Base-by-base conservation (phyloP, 1,140 invertebrate genomes). In the Laodelphax striatellus region DNA sequence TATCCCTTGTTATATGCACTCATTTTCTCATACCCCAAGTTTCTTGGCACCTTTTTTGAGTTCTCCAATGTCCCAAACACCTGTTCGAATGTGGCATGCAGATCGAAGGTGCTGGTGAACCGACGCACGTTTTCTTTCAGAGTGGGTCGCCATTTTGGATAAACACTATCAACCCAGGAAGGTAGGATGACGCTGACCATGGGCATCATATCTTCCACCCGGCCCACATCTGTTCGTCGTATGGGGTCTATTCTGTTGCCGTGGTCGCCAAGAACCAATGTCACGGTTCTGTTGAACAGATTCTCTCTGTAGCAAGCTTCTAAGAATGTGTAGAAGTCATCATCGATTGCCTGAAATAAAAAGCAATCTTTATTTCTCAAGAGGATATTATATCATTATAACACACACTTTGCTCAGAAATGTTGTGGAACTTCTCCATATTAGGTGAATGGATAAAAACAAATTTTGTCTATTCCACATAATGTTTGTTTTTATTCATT, bases 131-230 rank as follows among this genome's bases (percentile, higher is more conserved):
- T 83, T 4, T 59, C 62, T 11, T 64, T 58, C 5, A 83, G 60
- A 61, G 72, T 74, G 46, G 65, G 42, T 22, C 63, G 60, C 21
- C 75, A 61, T 5, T 68, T 28, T 1, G 73, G 73, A 64, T 77
- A 72, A 57, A 71, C 67, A 55, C 63, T 41, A 8, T 63, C 54
- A 52, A 80, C 73, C 68, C 72, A 73, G 54, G 68, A 60, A 3
- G 81, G 80, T 9, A 81, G 62, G n/a, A 74, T 66, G 2, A 82
- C 50, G 52, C 73, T 75, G 60, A 81, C 71, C 65, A 80, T 79
- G 16, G 82, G 81, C 58, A 82, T 70, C 34, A 76, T 64, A 65
- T 82, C 80, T 67, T 83, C 81, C 8, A 81, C 64, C 62, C 76
- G 73, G 0, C 81, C 82, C 9, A 80, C 70, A 50, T 73, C 71